Percentiles rank a stretch among this genome's conserved stretches.
Conservation (phyloP, 35 echinoderm and acorn worm genomes). For the Lytechinus pictus region DNA sequence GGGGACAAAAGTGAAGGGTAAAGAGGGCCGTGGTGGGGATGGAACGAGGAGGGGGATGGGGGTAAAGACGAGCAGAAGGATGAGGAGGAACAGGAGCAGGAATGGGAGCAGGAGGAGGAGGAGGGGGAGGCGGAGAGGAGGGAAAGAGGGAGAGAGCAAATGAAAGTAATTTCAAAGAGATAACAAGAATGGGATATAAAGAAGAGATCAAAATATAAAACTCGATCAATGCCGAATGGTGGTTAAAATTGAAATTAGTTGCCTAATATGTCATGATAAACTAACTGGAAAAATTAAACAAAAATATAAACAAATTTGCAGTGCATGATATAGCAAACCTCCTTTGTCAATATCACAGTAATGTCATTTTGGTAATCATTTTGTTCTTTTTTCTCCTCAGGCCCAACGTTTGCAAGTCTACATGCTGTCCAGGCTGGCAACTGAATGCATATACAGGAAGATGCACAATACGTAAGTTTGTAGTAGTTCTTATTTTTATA, state of each 20-base stretch:
- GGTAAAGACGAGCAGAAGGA: too few relatives aligned
- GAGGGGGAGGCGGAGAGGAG: too few relatives aligned
- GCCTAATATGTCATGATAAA: too few relatives aligned
- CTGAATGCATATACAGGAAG: slow-evolving; percentile 34
- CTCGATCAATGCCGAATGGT: too few relatives aligned
- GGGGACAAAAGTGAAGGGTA: neutral
- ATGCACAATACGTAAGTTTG: slow-evolving; percentile 32
- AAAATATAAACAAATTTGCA: too few relatives aligned
- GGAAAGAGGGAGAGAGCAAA: neutral
- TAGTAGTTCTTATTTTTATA: neutral
- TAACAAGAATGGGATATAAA: neutral
- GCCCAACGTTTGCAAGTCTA: neutral
- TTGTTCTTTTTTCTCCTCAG: neutral
- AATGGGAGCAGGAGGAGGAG: too few relatives aligned
- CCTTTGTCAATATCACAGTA: too few relatives aligned
- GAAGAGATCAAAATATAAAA: neutral
- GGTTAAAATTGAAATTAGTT: too few relatives aligned
- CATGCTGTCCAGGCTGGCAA: slow-evolving; percentile 13
- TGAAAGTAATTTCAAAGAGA: neutral
- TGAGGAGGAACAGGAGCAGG: neutral
- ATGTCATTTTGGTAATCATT: neutral
- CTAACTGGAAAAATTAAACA: too few relatives aligned
- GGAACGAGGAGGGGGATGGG: too few relatives aligned
- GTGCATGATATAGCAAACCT: too few relatives aligned
- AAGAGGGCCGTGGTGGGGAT: too few relatives aligned